Evolutionary conservation across 2,888 invertebrate species (phyloP), one percentile per base, ranked within the genome.

Genomic region (Biston stratarius): DNA sequence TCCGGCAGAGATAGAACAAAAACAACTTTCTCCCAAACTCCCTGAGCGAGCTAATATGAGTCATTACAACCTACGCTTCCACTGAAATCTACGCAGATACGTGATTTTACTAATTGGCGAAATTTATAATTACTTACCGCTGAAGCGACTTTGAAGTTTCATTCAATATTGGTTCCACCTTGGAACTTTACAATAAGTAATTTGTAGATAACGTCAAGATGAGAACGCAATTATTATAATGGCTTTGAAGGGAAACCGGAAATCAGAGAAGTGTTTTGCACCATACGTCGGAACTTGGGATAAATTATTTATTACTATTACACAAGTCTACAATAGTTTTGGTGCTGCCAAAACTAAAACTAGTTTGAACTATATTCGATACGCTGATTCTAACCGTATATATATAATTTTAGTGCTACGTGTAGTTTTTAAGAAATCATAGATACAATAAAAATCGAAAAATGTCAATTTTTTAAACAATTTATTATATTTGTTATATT

Each of bases 91-190:
- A 51, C 51, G 10, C 24, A 52, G 51, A 57, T 57, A 61, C 56
- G 51, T 66, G 57, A 66, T 61, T 66, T 66, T 52, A 52, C 66
- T 66, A 66, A 66, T 61, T 61, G 61, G 66, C n/a, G 33, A 65
- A 65, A 65, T 65, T 61, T 40, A 34, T 66, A 61, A 66, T 66
- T 61, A 66, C 57, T 66, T 61, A 66, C 57, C 36, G 24, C 56
- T 48, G 61, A 66, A 38, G 57, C 47, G 61, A 53, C 66, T 61
- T 58, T 66, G 61, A 61, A 61, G 61, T 57, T 57, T 15, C 57
- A 11, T 52, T 53, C 59, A 59, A 47, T 58, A 44, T 51, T 61
- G 61, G 52, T 61, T 52, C 40, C 55, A 65, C 65, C 65, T 53
- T 56, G 44, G 33, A 61, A 66, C 61, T 56, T 61, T 42, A 42